A percentile compares a stretch with the other conserved stretches of the same genome.
Evolutionary conservation across 1,140 invertebrate genomes (phyloP).

Genomic region (Drosophila melanica): DNA sequence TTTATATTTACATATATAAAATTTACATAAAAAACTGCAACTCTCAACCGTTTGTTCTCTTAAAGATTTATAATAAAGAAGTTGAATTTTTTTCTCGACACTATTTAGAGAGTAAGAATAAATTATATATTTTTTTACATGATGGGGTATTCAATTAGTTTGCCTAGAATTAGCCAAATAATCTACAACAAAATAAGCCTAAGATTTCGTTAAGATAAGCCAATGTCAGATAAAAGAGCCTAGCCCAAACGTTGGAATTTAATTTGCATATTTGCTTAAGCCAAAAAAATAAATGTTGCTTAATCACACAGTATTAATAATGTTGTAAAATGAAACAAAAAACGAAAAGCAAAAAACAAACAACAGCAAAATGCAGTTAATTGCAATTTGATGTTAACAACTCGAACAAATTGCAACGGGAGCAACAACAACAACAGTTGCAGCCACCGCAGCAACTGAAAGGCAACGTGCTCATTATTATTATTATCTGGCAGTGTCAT

Average conservation of each 20-base stretch:
- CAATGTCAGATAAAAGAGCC: not conserved
- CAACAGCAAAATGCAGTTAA: constrained; percentile 60
- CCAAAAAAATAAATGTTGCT: constrained; percentile 12
- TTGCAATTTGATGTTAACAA: constrained; percentile 74
- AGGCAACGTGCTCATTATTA: constrained; percentile 33
- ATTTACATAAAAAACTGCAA: too few species aligned
- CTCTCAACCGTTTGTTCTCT: too few species aligned
- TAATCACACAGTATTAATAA: constrained; percentile 49
- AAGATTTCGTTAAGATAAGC: not conserved
- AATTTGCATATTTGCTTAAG: constrained; percentile 68
- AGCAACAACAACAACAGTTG: constrained; percentile 6
- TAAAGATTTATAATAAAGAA: too few species aligned
- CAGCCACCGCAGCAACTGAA: constrained; percentile 12
- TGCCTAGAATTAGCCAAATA: too few species aligned
- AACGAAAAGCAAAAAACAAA: not conserved
- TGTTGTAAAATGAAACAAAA: not conserved
- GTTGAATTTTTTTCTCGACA: too few species aligned
- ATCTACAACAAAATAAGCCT: too few species aligned
- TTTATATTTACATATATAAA: too few species aligned
- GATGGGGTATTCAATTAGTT: too few species aligned
- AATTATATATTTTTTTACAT: too few species aligned
- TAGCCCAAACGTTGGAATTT: not conserved
- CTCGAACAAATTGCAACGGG: constrained; percentile 58
- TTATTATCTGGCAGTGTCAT: constrained; percentile 69
- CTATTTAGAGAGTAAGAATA: too few species aligned